Base-by-base conservation (phyloP, 2,113 vertebrate species). In the Cyanocitta stelleri region DNA sequence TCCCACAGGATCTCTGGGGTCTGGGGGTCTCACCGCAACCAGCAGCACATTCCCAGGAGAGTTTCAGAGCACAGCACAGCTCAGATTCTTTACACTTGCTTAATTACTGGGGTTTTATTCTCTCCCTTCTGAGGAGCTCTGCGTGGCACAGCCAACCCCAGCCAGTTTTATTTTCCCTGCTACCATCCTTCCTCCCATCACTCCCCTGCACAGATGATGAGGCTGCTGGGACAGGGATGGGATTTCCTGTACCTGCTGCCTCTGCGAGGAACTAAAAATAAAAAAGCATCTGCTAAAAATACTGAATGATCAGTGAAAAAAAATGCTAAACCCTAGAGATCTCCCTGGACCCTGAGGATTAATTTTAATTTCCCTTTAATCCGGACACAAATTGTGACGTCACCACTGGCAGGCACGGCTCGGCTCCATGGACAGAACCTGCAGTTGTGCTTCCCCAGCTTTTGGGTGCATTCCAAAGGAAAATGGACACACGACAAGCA, bases 291-390 rank as follows among this genome's bases (percentile, higher is more conserved):
- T 84, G 89, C 95, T 88, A 86, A 95, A 95, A 93, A 90, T 91
- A 91, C 59, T 39, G 87, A 76, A n/a, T 30, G 52, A 73, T 77
- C 61, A n/a, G 27, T 83, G 58, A 1, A 18, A 10, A 19, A 93
- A 85, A 91, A 55, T 0, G 52, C 43, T 93, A 92, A 95, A 69
- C 22, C 89, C 51, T 69, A 26, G 68, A 51, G 72, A 84, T 78
- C 56, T 66, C 73, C 90, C 62, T 69, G 66, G 82, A 39, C 82
- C 37, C 37, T 0, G 23, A 83, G 93, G 93, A 95, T 95, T 89
- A 90, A 90, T 81, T 95, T 81, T 68, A 32, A 78, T 88, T 94
- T 96, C 89, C 55, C 32, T 90, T 84, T 91, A 92, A 96, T 92
- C 95, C 0, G 1, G 61, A 49, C 68, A 63, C 48, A 49, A 91